phyloP scores from a whole-genome alignment of 2,888 invertebrate species.

The Asteroscopus sphinx region DNA sequence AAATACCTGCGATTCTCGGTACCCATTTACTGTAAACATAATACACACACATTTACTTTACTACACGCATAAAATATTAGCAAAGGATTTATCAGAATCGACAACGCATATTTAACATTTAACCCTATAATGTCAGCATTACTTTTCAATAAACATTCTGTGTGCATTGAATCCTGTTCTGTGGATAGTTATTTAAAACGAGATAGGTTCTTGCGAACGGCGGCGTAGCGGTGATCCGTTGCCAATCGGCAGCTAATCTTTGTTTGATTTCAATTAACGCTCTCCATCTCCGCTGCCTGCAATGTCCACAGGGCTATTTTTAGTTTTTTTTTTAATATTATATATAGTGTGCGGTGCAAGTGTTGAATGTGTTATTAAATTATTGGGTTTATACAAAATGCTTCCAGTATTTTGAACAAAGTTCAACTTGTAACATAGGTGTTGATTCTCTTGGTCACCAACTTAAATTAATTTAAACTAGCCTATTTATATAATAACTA shows the following conservation, averaged over 20 bases:
- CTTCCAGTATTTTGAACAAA: too few relatives aligned
- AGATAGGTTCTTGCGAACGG: conserved; percentile 66
- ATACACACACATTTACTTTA: too few relatives aligned
- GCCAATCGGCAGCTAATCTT: conserved; percentile 80
- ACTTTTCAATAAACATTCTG: conserved; percentile 52
- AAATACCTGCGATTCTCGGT: neutral
- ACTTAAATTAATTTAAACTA: too few relatives aligned
- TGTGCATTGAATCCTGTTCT: conserved; percentile 45
- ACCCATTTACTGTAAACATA: neutral
- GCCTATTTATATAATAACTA: too few relatives aligned
- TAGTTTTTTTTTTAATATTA: conserved; percentile 17
- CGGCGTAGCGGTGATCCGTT: conserved; percentile 70
- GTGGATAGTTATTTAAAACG: conserved; percentile 64
- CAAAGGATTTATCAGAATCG: conserved; percentile 2
- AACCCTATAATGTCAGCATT: conserved; percentile 34
- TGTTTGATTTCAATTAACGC: conserved; percentile 86
- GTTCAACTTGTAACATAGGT: too few relatives aligned
- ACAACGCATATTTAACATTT: conserved; percentile 4
- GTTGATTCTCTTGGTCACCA: too few relatives aligned
- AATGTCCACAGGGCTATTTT: conserved; percentile 48
- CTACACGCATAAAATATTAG: conserved; percentile 2
- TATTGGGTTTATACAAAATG: too few relatives aligned
- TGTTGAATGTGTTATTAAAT: conserved; percentile 31
- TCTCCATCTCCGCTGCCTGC: conserved; percentile 55
- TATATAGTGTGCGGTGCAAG: conserved; percentile 4